Conservation (phyloP, 2,797 vertebrate species). For the Sylvilagus floridanus region DNA sequence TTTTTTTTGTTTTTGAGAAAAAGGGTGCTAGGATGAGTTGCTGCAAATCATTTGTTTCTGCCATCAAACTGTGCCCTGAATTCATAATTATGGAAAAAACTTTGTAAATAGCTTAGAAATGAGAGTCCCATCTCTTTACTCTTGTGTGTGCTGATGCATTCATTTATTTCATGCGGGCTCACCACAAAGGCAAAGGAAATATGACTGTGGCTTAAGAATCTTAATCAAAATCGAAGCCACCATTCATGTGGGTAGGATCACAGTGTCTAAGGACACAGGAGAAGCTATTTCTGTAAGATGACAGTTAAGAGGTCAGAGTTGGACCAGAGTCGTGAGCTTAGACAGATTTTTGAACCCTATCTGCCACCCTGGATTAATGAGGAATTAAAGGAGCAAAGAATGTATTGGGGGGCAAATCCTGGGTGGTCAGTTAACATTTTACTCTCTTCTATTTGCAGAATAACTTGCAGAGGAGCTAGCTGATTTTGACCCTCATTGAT, state of each 20-base stretch:
- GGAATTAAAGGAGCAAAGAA: conserved; percentile 58
- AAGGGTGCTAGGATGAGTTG: conserved; percentile 42
- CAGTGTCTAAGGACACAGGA: not conserved
- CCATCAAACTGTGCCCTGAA: conserved; percentile 68
- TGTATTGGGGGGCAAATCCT: conserved; percentile 36
- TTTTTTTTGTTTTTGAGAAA: conserved; percentile 51
- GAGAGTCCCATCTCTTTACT: conserved; percentile 18
- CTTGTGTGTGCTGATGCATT: conserved; percentile 64
- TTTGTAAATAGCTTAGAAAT: conserved; percentile 61
- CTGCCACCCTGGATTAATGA: not conserved
- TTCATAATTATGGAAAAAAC: conserved; percentile 64
- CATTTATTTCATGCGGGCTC: conserved; percentile 61
- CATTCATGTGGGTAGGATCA: conserved; percentile 34
- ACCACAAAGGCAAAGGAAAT: conserved; percentile 70
- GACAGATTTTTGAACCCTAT: conserved; percentile 47
- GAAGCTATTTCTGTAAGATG: conserved; percentile 51
- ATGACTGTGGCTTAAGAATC: conserved; percentile 68
- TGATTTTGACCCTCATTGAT: not conserved
- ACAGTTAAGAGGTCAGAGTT: not conserved
- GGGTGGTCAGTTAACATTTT: conserved; percentile 36
- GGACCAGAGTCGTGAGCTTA: not conserved
- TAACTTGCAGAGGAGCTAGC: conserved; percentile 8
- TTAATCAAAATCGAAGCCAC: conserved; percentile 67
- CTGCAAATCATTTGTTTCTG: conserved; percentile 68
- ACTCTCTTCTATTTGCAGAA: conserved; percentile 54